phyloP scores from a whole-genome alignment of 2,113 vertebrate species.

The Romanogobio albipinnatus region DNA sequence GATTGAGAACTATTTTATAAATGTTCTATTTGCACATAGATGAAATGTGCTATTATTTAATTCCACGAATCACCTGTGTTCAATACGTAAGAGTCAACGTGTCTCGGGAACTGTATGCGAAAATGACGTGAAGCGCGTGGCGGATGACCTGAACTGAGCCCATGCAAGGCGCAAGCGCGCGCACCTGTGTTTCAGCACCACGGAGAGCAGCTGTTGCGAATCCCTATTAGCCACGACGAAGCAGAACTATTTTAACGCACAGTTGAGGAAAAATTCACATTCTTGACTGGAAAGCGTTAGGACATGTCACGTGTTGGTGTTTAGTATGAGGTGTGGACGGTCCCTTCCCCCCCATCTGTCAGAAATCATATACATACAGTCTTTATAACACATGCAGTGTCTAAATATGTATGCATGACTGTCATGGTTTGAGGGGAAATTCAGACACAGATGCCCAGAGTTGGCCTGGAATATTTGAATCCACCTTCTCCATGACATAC shows the following conservation, averaged over 20 bases:
- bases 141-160: conserved; percentile 8
- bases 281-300: not conserved
- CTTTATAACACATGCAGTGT: not conserved
- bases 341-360: not conserved
- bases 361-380: not conserved
- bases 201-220: conserved; percentile 57
- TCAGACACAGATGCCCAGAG: not conserved
- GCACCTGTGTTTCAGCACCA: conserved; percentile 61
- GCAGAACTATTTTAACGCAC: not conserved
- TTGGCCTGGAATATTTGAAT: not conserved
- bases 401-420: not conserved
- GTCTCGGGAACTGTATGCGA: not conserved
- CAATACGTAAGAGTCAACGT: not conserved
- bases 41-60: not conserved
- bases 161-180: not conserved
- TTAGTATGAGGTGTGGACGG: not conserved
- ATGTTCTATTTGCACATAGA: not conserved
- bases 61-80: not conserved
- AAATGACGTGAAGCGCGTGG: conserved; percentile 25
- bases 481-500: conserved; percentile 32
- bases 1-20: not conserved
- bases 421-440: not conserved
- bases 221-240: not conserved
- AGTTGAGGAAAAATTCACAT: not conserved
- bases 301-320: not conserved